These are phyloP conservation scores for Notarius quadriscutis DNA, from an alignment of 2,113 vertebrate genomes.

Conservation along the genomic window DNA sequence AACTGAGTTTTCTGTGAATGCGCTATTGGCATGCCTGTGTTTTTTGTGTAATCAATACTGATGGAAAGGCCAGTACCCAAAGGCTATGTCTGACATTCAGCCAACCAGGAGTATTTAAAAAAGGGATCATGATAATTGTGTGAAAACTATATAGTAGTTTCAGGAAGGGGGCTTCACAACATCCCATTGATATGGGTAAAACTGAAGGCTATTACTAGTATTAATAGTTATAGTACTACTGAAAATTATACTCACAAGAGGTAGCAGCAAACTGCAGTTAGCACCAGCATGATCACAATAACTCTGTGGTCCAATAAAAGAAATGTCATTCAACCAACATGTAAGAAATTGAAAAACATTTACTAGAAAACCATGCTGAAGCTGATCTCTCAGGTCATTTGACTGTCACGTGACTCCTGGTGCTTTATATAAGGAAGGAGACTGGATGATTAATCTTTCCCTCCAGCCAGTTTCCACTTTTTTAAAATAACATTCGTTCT, in stretches of 20 bases:
- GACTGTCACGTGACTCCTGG: constrained; percentile 38
- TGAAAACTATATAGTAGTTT: neutral
- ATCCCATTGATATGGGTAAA: neutral
- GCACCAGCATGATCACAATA: constrained; percentile 93
- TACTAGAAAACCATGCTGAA: neutral
- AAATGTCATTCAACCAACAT: neutral
- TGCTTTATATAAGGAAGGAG: constrained; percentile 10
- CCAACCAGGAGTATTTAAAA: neutral
- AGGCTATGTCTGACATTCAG: constrained; percentile 39
- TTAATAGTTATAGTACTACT: neutral
- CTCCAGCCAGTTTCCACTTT: neutral
- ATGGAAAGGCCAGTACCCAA: constrained; percentile 9
- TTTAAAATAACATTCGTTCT: too few species aligned
- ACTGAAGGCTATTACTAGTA: too few species aligned
- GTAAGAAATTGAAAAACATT: neutral
- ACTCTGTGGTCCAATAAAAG: constrained; percentile 72
- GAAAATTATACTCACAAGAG: constrained; percentile 88
- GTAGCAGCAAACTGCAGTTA: constrained; percentile 95
- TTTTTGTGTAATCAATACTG: constrained; percentile 25
- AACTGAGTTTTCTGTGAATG: neutral
- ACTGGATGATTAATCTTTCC: constrained; percentile 15
- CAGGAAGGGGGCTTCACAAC: neutral
- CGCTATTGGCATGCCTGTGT: neutral
- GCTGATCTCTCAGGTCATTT: neutral
- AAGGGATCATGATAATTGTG: neutral